Evolutionary conservation across 2,888 invertebrate species (phyloP).

Genomic region (Metacarcinus magister): DNA sequence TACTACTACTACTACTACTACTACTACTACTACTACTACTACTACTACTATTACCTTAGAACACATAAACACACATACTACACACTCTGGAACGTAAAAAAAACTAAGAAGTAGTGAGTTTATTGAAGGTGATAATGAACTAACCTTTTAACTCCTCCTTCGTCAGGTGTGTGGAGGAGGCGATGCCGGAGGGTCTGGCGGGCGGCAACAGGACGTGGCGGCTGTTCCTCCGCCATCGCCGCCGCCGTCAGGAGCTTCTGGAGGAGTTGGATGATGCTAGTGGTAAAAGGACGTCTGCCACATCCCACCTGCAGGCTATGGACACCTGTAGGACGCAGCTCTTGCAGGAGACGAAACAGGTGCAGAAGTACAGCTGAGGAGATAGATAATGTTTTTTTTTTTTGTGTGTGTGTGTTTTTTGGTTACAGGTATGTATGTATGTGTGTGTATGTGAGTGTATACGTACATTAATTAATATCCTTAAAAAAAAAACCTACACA

Average conservation of each 20-base stretch:
- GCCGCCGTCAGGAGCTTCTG: conserved; percentile 72
- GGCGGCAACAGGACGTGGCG: conserved; percentile 74
- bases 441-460: too few species aligned
- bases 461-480: too few species aligned
- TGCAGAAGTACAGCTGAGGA: not conserved
- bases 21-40: not conserved
- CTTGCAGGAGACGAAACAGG: conserved; percentile 66
- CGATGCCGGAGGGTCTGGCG: conserved; percentile 69
- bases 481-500: too few species aligned
- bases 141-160: not conserved
- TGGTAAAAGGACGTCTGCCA: conserved; percentile 63
- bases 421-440: too few species aligned
- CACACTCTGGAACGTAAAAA: too few species aligned
- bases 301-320: conserved; percentile 68
- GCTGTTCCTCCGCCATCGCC: conserved; percentile 68
- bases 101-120: too few species aligned
- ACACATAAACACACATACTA: too few species aligned
- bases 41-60: not conserved
- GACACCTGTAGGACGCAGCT: conserved; percentile 51
- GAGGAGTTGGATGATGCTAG: conserved; percentile 67
- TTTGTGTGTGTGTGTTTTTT: not conserved
- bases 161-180: conserved; percentile 60
- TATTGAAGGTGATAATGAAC: not conserved
- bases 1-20: not conserved
- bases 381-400: not conserved